Evolutionary conservation across 2,797 vertebrate genomes (phyloP).

Genomic region (Sphenodon punctatus): DNA sequence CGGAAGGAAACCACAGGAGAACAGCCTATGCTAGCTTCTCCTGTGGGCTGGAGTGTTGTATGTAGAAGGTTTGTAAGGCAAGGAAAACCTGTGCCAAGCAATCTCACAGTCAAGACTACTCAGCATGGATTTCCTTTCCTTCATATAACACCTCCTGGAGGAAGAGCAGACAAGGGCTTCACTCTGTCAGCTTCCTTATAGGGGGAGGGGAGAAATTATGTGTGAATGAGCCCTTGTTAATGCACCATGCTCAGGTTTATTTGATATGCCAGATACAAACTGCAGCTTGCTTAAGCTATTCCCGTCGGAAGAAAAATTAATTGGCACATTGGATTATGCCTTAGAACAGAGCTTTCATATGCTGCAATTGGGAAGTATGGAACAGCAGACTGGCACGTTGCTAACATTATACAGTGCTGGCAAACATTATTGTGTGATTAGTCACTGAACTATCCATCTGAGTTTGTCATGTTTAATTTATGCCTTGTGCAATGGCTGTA

Average conservation of each 20-base stretch:
- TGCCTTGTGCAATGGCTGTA: neutral
- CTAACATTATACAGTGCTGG: neutral
- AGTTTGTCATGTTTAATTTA: neutral
- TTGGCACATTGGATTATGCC: neutral
- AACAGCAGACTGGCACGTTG: neutral
- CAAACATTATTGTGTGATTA: neutral
- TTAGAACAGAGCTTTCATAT: neutral
- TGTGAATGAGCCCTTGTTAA: no score
- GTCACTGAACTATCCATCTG: neutral
- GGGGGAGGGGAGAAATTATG: no score
- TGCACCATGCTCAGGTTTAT: neutral
- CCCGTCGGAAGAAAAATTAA: accelerated
- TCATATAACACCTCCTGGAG: no score
- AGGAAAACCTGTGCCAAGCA: no score
- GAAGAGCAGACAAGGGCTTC: no score
- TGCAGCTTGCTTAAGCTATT: neutral
- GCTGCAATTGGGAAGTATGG: neutral
- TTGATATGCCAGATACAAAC: accelerated
- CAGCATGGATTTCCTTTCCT: no score
- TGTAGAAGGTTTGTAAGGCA: no score
- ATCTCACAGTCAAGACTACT: no score
- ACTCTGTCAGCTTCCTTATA: no score
- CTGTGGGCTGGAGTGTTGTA: no score
- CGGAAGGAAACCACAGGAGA: no score
- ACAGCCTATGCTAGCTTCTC: no score